Conservation (phyloP, 2,888 invertebrate genomes). For the Lithosia quadra region DNA sequence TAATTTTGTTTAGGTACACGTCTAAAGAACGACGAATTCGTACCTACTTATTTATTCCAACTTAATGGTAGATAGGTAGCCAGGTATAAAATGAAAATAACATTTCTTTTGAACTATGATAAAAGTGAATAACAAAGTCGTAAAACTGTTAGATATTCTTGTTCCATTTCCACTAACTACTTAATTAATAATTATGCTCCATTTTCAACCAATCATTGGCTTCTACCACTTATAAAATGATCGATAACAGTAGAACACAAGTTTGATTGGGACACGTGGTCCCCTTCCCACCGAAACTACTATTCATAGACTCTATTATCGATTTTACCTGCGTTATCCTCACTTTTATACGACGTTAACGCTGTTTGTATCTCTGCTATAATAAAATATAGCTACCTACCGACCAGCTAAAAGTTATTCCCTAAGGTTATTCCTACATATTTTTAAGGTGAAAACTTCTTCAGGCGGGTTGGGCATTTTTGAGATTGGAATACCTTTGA, state of each 20-base stretch:
- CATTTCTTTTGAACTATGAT: too few species aligned
- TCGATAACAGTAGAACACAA: constrained; percentile 37
- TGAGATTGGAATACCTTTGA: too few species aligned
- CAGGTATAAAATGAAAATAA: too few species aligned
- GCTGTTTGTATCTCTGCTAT: constrained; percentile 6
- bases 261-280: constrained; percentile 41
- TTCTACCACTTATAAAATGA: constrained; percentile 36
- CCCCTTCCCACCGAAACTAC: constrained; percentile 41
- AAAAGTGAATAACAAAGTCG: not conserved
- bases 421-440: too few species aligned
- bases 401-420: too few species aligned
- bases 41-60: too few species aligned
- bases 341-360: constrained; percentile 10
- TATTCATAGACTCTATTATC: constrained; percentile 34
- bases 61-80: too few species aligned
- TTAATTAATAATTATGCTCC: constrained; percentile 28
- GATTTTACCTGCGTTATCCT: constrained; percentile 24
- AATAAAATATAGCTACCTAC: too few species aligned
- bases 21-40: too few species aligned
- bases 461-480: too few species aligned
- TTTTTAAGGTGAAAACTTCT: too few species aligned
- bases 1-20: too few species aligned
- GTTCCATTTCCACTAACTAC: constrained; percentile 2
- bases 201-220: constrained; percentile 28
- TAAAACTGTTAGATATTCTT: not conserved